phyloP scores from a whole-genome alignment of 2,113 vertebrate genomes.

The Anguilla rostrata region DNA sequence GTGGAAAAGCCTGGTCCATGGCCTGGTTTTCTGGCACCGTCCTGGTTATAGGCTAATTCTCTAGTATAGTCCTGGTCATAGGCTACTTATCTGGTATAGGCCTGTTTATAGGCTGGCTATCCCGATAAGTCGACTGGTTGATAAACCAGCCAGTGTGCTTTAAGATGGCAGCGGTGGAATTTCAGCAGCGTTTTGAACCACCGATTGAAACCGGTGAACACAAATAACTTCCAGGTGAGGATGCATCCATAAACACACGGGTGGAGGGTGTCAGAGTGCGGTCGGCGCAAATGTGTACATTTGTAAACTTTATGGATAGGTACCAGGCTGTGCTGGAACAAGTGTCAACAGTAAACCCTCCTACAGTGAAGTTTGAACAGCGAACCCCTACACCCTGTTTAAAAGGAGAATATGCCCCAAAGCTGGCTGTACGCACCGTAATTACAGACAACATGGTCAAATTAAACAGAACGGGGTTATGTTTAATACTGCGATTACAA shows the following conservation, averaged over 20 bases:
- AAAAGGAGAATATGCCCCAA: background rate
- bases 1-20: too few relatives aligned
- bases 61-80: too few relatives aligned
- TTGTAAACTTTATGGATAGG: too few relatives aligned
- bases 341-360: too few relatives aligned
- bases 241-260: background rate
- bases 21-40: too few relatives aligned
- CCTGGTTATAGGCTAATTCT: too few relatives aligned
- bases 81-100: too few relatives aligned
- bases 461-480: slow-evolving; percentile 42
- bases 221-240: background rate
- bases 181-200: background rate
- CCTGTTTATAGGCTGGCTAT: too few relatives aligned
- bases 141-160: background rate
- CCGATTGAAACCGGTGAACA: background rate
- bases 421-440: background rate
- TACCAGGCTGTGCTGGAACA: too few relatives aligned
- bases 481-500: slow-evolving; percentile 42
- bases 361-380: background rate
- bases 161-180: background rate
- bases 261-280: background rate
- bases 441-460: slow-evolving; percentile 19
- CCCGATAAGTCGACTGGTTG: background rate
- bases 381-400: background rate
- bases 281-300: too few relatives aligned